Evolutionary conservation across 2,113 vertebrate genomes (phyloP).

Genomic region (Riparia riparia): DNA sequence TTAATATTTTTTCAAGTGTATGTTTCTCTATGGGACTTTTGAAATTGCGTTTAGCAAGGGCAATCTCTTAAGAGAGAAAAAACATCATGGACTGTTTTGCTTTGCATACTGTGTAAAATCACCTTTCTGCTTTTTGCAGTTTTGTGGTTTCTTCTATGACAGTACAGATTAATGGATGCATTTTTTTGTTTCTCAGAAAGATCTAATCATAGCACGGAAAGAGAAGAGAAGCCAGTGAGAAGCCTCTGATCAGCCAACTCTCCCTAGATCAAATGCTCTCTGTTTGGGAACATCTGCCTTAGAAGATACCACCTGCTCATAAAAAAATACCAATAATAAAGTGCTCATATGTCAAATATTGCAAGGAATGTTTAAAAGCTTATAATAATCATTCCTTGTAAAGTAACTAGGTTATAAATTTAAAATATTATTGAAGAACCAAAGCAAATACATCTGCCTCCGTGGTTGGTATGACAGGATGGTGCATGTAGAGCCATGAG

Average conservation of each 20-base stretch:
- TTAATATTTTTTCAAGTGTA: constrained; percentile 5
- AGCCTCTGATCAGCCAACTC: neutral
- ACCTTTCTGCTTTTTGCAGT: neutral
- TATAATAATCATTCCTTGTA: neutral
- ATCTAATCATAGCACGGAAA: neutral
- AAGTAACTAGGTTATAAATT: neutral
- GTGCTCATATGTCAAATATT: neutral
- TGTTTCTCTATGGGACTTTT: neutral
- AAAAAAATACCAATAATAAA: constrained; percentile 18
- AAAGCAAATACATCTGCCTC: neutral
- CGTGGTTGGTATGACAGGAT: neutral
- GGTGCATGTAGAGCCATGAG: constrained; percentile 5
- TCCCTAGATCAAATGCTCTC: constrained; percentile 11
- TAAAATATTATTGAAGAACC: neutral
- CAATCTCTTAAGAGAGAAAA: neutral
- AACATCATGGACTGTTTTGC: neutral
- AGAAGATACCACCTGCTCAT: constrained; percentile 21
- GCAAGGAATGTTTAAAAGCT: neutral
- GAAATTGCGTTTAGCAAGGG: neutral
- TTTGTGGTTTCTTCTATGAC: neutral
- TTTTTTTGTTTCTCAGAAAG: constrained; percentile 34
- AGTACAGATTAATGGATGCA: constrained; percentile 17
- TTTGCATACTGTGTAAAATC: constrained; percentile 1
- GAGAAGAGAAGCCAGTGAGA: neutral
- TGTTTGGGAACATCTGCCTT: constrained; percentile 20